phyloP scores from a whole-genome alignment of 2,888 invertebrate species.

The Troides oblongomaculatus region DNA sequence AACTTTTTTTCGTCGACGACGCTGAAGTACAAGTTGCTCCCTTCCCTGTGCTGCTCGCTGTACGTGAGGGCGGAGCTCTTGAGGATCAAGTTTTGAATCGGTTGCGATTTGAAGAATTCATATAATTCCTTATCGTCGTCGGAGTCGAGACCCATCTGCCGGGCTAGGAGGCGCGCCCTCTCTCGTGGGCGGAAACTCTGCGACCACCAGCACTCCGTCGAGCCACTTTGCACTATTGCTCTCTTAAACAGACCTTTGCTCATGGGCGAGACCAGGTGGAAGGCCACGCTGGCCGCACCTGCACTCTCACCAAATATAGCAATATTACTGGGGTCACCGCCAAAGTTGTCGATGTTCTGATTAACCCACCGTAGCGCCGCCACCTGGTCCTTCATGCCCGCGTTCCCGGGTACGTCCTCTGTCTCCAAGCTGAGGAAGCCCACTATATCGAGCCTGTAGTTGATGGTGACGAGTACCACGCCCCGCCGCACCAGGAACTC shows the following conservation, averaged over 20 bases:
- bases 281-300: slow-evolving; percentile 54
- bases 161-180: slow-evolving; percentile 51
- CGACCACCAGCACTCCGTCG: slow-evolving; percentile 78
- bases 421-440: slow-evolving; percentile 65
- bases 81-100: slow-evolving; percentile 43
- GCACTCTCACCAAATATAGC: slow-evolving; percentile 72
- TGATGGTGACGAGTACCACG: slow-evolving; percentile 62
- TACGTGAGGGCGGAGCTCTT: slow-evolving; percentile 38
- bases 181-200: slow-evolving; percentile 70
- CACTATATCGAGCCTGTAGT: slow-evolving; percentile 62
- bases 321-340: slow-evolving; percentile 63
- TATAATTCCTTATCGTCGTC: slow-evolving; percentile 51
- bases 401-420: slow-evolving; percentile 66
- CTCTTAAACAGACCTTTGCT: slow-evolving; percentile 62
- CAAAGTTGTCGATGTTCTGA: slow-evolving; percentile 59
- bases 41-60: slow-evolving; percentile 27
- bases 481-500: slow-evolving; percentile 58
- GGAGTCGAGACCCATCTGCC: slow-evolving; percentile 50
- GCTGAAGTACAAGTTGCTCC: slow-evolving; percentile 33
- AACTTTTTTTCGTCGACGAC: slow-evolving; percentile 47
- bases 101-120: slow-evolving; percentile 52
- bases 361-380: slow-evolving; percentile 64
- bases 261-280: slow-evolving; percentile 67
- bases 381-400: slow-evolving; percentile 73
- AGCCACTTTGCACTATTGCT: slow-evolving; percentile 85